Conservation (phyloP, 2,888 invertebrate genomes). For the Halocaridina rubra region DNA sequence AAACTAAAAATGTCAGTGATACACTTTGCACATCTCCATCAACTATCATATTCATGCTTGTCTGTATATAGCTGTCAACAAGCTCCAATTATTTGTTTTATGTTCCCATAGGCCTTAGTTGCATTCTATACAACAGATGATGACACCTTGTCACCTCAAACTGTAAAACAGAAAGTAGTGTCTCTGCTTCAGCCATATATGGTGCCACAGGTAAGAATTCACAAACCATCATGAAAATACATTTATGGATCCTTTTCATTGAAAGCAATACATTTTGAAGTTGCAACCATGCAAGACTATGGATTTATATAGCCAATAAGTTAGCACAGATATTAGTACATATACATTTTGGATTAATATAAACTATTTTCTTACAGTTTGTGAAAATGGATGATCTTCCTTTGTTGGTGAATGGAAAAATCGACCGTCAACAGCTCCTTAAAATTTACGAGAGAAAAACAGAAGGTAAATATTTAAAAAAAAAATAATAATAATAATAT, state of each 20-base stretch:
- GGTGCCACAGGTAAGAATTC: slow-evolving; percentile 46
- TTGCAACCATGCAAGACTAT: no score
- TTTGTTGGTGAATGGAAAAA: slow-evolving; percentile 86
- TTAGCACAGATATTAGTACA: neutral
- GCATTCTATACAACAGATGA: slow-evolving; percentile 50
- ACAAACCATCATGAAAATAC: neutral
- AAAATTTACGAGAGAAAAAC: slow-evolving; percentile 76
- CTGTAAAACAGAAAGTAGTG: neutral
- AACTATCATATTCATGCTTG: no score
- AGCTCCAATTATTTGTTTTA: no score
- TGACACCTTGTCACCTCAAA: slow-evolving; percentile 13
- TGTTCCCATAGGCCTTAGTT: slow-evolving; percentile 61
- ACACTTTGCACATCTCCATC: no score
- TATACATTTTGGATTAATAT: no score
- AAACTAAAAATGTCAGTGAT: no score
- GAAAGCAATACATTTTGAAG: no score
- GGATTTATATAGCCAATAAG: no score
- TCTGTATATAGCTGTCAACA: no score
- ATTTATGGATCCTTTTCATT: no score
- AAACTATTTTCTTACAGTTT: slow-evolving; percentile 55
- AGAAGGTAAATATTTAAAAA: slow-evolving; percentile 9
- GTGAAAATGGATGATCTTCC: slow-evolving; percentile 77
- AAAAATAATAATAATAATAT: neutral
- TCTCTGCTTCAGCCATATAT: slow-evolving; percentile 54
- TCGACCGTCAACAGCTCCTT: slow-evolving; percentile 82